phyloP scores from a whole-genome alignment of 2,113 vertebrate genomes.

The Calidris pugnax region DNA sequence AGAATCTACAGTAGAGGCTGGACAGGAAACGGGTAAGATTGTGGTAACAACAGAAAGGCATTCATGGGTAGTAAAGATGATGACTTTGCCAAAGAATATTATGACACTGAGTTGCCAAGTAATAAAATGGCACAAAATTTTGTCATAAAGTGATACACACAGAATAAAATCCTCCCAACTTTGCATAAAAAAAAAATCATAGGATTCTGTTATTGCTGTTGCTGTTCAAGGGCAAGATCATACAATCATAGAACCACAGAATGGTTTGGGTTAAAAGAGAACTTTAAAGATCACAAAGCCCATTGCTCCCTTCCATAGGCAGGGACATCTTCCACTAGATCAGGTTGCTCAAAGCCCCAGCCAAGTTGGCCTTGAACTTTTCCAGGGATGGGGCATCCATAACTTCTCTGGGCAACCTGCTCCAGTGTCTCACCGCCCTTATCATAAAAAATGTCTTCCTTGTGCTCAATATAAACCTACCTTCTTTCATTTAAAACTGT shows the following conservation, averaged over 20 bases:
- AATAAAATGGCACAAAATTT: not conserved
- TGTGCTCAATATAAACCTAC: not conserved
- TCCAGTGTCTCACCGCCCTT: not conserved
- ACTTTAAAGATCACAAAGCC: not conserved
- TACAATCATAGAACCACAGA: not conserved
- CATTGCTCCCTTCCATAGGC: too few species aligned
- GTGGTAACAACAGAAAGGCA: not conserved
- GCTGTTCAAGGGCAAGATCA: not conserved
- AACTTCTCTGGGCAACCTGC: not conserved
- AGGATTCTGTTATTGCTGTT: not conserved
- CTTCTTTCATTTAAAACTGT: not conserved
- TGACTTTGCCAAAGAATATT: not conserved
- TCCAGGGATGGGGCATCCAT: not conserved
- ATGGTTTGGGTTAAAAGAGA: not conserved
- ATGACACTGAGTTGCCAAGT: not conserved
- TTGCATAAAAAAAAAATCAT: not conserved
- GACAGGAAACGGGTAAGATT: not conserved
- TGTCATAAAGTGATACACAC: not conserved
- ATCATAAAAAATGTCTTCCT: not conserved
- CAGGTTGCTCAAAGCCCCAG: not conserved
- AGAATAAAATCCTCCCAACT: not conserved
- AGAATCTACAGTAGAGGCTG: not conserved
- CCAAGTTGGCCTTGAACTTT: not conserved
- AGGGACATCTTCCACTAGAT: not conserved
- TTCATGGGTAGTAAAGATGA: not conserved